Base-by-base conservation (phyloP, 2,113 vertebrate genomes). In the Hippoglossus stenolepis region DNA sequence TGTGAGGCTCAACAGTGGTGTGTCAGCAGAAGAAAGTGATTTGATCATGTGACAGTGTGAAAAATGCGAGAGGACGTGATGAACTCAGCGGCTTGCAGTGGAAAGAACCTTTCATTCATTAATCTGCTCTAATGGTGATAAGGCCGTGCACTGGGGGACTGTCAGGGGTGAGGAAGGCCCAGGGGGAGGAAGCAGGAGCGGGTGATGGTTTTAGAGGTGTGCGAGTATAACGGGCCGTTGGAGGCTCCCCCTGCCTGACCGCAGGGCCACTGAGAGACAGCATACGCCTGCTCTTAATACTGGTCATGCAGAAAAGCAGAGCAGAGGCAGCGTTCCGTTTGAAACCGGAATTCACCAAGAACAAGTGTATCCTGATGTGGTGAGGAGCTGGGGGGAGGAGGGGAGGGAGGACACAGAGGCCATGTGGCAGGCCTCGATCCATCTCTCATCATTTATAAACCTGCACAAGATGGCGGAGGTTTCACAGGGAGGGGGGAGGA, bases 331-430 rank as follows among this genome's bases (percentile, higher is more conserved):
- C 87, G 80, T 89, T 94, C 93, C 94, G 92, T 95, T 94, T 94
- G 93, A 95, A 89, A 95, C 94, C 94, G 94, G 94, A 95, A 94
- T 94, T 92, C 90, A 94, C 70, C 84, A 93, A 51, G 89, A 93
- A 94, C 91, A 93, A 93, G 91, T 94, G 93, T 95, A 95, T 95
- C 94, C 94, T 95, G 94, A 95, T 95, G 94, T 95, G 94, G 94
- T 95, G 91, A 94, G 79, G 92, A 92, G 89, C 84, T 86, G 86
- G 88, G 87, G 89, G 45, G 82, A 84, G 86, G 75, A 65, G 77
- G 80, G 80, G 86, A 72, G 76, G 79, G 85, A 85, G 79, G 82
- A 83, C 75, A 80, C 79, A 86, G 79, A 73, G 84, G 77, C 71
- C 82, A 79, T 81, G 80, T 81, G 77, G 65, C 82, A 89, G 82